Conservation (phyloP, 1,140 invertebrate species). For the Acromyrmex echinatior region DNA sequence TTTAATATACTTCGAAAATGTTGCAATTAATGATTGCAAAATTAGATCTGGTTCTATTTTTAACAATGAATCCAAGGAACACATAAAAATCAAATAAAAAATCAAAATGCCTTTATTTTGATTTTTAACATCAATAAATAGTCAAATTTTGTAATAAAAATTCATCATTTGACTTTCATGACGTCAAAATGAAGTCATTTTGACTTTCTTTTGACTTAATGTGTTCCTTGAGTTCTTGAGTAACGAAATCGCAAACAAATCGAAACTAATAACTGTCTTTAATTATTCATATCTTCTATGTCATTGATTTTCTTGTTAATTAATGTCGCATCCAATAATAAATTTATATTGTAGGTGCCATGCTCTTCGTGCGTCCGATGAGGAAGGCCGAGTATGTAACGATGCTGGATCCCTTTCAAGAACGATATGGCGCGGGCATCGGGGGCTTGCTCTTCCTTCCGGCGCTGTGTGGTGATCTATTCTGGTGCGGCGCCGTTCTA, state of each 20-base stretch:
- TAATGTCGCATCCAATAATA: not conserved
- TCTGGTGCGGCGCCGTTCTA: conserved; percentile 92
- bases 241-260: not conserved
- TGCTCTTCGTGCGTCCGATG: conserved; percentile 94
- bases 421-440: conserved; percentile 92
- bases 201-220: too few species aligned
- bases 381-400: conserved; percentile 93
- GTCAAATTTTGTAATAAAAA: too few species aligned
- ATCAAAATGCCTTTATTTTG: too few species aligned
- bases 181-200: too few species aligned
- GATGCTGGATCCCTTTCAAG: conserved; percentile 94
- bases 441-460: conserved; percentile 93
- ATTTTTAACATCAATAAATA: too few species aligned
- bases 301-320: not conserved
- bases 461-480: conserved; percentile 93
- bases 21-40: not conserved
- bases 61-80: too few species aligned
- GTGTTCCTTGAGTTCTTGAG: not conserved
- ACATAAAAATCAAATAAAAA: too few species aligned
- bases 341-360: conserved; percentile 88
- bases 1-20: not conserved
- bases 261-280: not conserved
- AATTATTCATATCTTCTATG: not conserved
- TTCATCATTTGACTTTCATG: too few species aligned
- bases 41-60: not conserved